phyloP scores from a whole-genome alignment of 1,140 invertebrate species.

The Pseudomyrmex sp. region DNA sequence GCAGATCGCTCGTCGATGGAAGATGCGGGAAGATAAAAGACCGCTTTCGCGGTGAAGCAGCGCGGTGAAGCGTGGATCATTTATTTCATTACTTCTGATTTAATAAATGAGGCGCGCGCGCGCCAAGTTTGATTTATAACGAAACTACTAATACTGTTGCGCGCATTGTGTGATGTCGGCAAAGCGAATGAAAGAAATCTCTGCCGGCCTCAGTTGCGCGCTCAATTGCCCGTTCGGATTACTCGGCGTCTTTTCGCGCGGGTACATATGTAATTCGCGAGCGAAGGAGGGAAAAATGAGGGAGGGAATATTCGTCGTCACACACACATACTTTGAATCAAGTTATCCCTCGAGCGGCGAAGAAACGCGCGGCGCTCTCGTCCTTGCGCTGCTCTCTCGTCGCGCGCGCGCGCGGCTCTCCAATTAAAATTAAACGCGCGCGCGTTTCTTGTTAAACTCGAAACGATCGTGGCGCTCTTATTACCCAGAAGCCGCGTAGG shows the following conservation, averaged over 20 bases:
- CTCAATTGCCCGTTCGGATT: slow-evolving; percentile 22
- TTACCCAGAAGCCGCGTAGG: slow-evolving; percentile 39
- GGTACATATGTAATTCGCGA: not conserved
- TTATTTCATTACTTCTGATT: not conserved
- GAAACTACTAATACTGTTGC: not conserved
- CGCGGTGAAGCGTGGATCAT: not conserved
- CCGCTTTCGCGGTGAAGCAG: not conserved
- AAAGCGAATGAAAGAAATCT: slow-evolving; percentile 4
- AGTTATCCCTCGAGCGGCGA: slow-evolving; percentile 53
- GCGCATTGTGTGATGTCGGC: not conserved
- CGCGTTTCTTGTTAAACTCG: slow-evolving; percentile 58
- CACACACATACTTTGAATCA: slow-evolving; percentile 28
- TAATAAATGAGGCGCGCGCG: not conserved
- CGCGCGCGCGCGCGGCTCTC: slow-evolving; percentile 33
- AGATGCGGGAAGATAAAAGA: not conserved
- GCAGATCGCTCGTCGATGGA: not conserved
- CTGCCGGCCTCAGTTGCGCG: not conserved
- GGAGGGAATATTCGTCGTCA: slow-evolving; percentile 37
- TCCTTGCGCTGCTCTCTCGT: slow-evolving; percentile 22
- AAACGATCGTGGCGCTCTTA: slow-evolving; percentile 47
- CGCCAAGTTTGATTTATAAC: no score
- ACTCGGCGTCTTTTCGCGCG: slow-evolving; percentile 3
- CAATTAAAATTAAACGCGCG: slow-evolving; percentile 72
- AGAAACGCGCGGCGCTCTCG: slow-evolving; percentile 22
- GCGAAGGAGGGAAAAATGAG: not conserved